Conservation (phyloP, 2,113 vertebrate genomes). For the Rutilus rutilus region DNA sequence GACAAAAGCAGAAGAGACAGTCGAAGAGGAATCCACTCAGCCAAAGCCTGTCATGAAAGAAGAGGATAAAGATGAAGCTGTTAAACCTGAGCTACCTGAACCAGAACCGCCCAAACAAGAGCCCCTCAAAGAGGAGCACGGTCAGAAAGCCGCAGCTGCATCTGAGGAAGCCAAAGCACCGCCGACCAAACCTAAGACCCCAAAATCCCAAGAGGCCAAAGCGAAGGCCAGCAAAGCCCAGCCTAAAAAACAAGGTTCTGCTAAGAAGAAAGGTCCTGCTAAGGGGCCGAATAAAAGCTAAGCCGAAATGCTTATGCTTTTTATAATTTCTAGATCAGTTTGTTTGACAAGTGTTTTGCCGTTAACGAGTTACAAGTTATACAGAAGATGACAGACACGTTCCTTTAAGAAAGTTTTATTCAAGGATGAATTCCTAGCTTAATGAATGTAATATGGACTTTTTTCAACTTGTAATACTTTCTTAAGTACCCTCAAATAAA, state of each 20-base stretch:
- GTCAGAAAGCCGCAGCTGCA: neutral
- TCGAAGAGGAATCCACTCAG: constrained; percentile 17
- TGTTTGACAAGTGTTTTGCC: constrained; percentile 24
- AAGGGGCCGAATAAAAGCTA: constrained; percentile 50
- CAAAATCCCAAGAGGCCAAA: constrained; percentile 48
- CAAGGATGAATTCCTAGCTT: neutral
- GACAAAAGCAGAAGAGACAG: constrained; percentile 30
- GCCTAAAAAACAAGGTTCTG: constrained; percentile 46
- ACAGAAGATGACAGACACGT: neutral
- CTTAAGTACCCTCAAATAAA: constrained; percentile 43
- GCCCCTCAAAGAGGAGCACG: neutral
- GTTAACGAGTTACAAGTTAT: neutral
- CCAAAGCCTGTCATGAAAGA: constrained; percentile 13
- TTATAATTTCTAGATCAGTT: neutral
- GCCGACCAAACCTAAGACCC: constrained; percentile 25
- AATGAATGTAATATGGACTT: neutral
- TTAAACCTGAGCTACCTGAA: constrained; percentile 4
- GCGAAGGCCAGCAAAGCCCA: constrained; percentile 34
- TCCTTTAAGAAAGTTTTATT: constrained; percentile 12
- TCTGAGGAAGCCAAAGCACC: neutral
- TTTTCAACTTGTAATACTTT: constrained; percentile 30
- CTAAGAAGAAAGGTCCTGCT: constrained; percentile 50
- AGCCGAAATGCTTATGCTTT: neutral
- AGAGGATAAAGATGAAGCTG: neutral
- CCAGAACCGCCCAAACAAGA: neutral